A percentile compares a stretch with the other conserved stretches of the same genome.
These are phyloP conservation scores for Brachyrhaphis roseni DNA, from an alignment of 2,797 vertebrate genomes.

Conservation along the genomic window DNA sequence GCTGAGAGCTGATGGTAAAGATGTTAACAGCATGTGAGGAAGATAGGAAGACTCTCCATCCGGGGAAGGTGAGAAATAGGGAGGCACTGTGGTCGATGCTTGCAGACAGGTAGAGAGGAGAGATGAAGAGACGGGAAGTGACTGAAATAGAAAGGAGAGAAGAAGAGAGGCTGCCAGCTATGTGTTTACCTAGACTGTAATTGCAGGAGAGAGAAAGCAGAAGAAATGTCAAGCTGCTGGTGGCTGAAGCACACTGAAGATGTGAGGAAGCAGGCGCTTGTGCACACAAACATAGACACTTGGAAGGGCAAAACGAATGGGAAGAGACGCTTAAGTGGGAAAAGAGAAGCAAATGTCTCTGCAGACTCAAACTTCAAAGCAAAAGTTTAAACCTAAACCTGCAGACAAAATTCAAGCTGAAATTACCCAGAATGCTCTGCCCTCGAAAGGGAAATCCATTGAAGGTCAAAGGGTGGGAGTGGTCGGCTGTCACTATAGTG, in stretches of 20 bases:
- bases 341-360: not conserved
- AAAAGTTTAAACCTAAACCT: not conserved
- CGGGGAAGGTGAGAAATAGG: not conserved
- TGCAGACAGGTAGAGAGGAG: conserved; percentile 27
- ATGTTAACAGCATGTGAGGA: not conserved
- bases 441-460: conserved; percentile 82
- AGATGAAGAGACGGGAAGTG: not conserved
- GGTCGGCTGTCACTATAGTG: conserved; percentile 81
- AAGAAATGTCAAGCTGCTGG: conserved; percentile 72
- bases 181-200: conserved; percentile 62
- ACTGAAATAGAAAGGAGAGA: conserved; percentile 53
- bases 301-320: conserved; percentile 7
- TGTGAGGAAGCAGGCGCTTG: conserved; percentile 28
- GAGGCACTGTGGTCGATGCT: not conserved
- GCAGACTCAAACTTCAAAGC: not conserved
- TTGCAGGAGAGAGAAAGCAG: conserved; percentile 48
- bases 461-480: conserved; percentile 79
- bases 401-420: not conserved
- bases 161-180: conserved; percentile 45
- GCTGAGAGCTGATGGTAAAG: not conserved
- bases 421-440: conserved; percentile 82
- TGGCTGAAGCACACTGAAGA: conserved; percentile 47
- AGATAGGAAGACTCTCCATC: not conserved
- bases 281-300: conserved; percentile 13
- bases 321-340: not conserved